Percentiles rank a stretch among this genome's conserved stretches.
These are phyloP conservation scores for Ernsta delagoae DNA, from an alignment of 2,888 invertebrate species.

Conservation along the genomic window DNA sequence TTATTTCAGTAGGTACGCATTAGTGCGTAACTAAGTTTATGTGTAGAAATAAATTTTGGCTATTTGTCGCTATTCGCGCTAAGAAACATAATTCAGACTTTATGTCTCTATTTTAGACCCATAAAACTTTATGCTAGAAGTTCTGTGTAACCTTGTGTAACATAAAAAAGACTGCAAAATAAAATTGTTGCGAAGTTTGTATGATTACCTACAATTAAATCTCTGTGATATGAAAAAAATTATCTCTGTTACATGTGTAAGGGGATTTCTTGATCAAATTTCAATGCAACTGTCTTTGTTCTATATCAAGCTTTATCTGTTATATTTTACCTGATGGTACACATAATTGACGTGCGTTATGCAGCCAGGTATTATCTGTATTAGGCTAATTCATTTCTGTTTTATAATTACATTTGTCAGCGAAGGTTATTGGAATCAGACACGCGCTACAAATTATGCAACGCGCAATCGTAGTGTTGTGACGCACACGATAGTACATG, in stretches of 20 bases:
- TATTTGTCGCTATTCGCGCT: not conserved
- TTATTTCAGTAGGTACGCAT: constrained; percentile 4
- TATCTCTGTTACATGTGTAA: not conserved
- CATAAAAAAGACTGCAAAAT: not conserved
- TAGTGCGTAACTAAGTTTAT: not conserved
- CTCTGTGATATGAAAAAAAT: not conserved
- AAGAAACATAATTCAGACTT: not conserved
- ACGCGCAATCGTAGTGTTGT: constrained; percentile 33
- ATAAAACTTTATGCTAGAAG: not conserved
- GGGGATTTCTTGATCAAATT: not conserved
- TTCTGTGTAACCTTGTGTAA: too few relatives aligned
- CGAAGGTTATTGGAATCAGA: constrained; percentile 26
- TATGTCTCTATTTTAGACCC: constrained; percentile 14
- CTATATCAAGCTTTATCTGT: not conserved
- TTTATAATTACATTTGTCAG: constrained; percentile 30
- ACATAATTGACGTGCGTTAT: not conserved
- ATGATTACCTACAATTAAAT: not conserved
- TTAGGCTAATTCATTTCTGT: constrained; percentile 5
- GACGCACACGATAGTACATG: constrained; percentile 41
- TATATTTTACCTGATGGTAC: not conserved
- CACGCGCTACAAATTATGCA: constrained; percentile 30
- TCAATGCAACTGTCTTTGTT: too few relatives aligned
- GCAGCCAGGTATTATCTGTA: not conserved
- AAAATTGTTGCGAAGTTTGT: not conserved
- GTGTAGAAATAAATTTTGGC: not conserved